phyloP scores from a whole-genome alignment of 1,140 invertebrate species.

The Archegozetes longisetosus region DNA sequence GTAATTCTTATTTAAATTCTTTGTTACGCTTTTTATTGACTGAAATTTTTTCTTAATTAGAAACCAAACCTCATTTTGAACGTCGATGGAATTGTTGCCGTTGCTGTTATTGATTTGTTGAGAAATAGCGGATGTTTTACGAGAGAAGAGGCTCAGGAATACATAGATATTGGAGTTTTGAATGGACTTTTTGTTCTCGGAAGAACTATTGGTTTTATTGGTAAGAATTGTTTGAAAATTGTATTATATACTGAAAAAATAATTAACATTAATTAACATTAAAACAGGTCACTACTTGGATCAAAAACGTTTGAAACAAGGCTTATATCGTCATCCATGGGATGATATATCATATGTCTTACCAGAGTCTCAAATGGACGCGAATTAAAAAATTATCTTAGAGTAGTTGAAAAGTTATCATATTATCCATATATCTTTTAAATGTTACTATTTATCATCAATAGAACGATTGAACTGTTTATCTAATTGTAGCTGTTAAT shows the following conservation, averaged over 20 bases:
- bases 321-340: slow-evolving; percentile 97
- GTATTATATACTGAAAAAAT: not conserved
- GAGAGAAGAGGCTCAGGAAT: slow-evolving; percentile 89
- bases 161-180: slow-evolving; percentile 91
- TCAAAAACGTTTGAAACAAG: slow-evolving; percentile 96
- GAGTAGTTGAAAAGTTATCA: too few relatives aligned
- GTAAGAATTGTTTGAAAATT: slow-evolving; percentile 32
- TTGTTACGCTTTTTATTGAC: not conserved
- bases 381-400: too few relatives aligned
- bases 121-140: slow-evolving; percentile 84
- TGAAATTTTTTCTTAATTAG: slow-evolving; percentile 24
- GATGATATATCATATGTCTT: slow-evolving; percentile 98
- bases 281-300: slow-evolving; percentile 82
- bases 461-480: too few relatives aligned
- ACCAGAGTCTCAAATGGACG: slow-evolving; percentile 39
- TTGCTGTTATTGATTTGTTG: slow-evolving; percentile 90
- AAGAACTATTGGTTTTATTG: slow-evolving; percentile 95
- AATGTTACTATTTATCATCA: too few relatives aligned
- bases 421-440: too few relatives aligned
- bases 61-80: slow-evolving; percentile 98
- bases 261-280: not conserved
- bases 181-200: slow-evolving; percentile 97
- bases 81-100: slow-evolving; percentile 95
- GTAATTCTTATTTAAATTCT: slow-evolving; percentile 23
- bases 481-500: too few relatives aligned